Percentiles rank a stretch among this genome's conserved stretches.
These are phyloP conservation scores for Mya arenaria DNA, from an alignment of 1,140 invertebrate genomes.

Conservation along the genomic window DNA sequence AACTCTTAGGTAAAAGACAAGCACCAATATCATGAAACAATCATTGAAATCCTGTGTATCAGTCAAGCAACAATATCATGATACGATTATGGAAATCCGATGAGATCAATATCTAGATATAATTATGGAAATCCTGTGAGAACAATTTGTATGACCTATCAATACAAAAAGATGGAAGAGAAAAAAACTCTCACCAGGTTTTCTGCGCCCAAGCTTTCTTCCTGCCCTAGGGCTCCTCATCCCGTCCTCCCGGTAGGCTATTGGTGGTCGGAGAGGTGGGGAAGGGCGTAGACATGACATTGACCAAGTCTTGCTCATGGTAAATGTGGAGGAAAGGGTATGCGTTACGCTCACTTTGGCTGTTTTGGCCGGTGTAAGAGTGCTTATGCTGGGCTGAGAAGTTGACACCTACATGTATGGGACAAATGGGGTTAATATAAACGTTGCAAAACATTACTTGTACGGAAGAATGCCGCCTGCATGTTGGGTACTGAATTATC, in stretches of 20 bases:
- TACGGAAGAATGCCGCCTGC: too few species aligned
- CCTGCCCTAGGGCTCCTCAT: constrained; percentile 75
- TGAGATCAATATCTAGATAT: too few species aligned
- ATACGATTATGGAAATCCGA: too few species aligned
- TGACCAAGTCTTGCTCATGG: constrained; percentile 84
- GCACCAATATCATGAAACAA: too few species aligned
- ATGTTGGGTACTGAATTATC: too few species aligned
- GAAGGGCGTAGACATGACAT: constrained; percentile 89
- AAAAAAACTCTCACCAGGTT: constrained; percentile 77
- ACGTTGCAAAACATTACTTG: too few species aligned
- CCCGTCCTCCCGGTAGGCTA: constrained; percentile 82
- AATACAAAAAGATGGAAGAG: too few species aligned
- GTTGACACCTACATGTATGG: constrained; percentile 65
- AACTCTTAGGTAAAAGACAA: too few species aligned
- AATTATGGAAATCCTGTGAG: too few species aligned
- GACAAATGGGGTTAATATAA: neutral
- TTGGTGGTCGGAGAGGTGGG: constrained; percentile 88
- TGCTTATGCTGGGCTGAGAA: constrained; percentile 77
- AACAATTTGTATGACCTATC: too few species aligned
- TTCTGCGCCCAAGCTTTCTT: constrained; percentile 72
- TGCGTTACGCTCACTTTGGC: constrained; percentile 71
- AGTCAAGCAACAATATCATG: too few species aligned
- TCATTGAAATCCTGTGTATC: too few species aligned
- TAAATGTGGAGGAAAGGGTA: constrained; percentile 63
- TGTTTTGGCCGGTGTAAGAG: constrained; percentile 73